Percentiles rank a stretch among this genome's conserved stretches.
Evolutionary conservation across 2,113 vertebrate species (phyloP).

Genomic region (Phalacrocorax pelagicus): DNA sequence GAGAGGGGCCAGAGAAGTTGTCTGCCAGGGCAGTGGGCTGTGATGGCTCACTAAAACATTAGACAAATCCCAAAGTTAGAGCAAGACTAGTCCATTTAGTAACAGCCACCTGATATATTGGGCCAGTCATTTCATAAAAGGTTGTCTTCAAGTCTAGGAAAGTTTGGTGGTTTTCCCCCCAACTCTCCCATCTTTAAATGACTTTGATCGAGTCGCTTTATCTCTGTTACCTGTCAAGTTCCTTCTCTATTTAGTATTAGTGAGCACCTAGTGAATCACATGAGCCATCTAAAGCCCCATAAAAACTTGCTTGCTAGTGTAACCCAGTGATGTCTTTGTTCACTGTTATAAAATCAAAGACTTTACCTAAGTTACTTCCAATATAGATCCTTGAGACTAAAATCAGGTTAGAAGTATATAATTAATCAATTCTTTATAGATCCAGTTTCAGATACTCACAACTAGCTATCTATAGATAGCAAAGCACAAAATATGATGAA

Average conservation of each 20-base stretch:
- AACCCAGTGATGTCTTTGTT: neutral
- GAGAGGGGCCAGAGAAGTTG: neutral
- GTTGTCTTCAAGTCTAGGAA: neutral
- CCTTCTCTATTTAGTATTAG: neutral
- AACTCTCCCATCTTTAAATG: neutral
- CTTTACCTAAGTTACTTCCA: neutral
- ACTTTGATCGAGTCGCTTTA: neutral
- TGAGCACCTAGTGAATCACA: neutral
- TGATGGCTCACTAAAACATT: neutral
- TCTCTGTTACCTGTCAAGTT: neutral
- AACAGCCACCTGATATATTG: neutral
- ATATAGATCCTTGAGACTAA: neutral
- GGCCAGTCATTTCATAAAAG: neutral
- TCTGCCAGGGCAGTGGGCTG: neutral
- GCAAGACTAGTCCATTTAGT: neutral
- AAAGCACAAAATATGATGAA: neutral
- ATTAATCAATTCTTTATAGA: neutral
- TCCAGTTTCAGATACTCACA: neutral
- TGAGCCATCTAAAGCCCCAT: neutral
- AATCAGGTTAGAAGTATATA: neutral
- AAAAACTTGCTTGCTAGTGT: neutral
- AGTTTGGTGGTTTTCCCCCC: fast-evolving
- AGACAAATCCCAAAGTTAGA: neutral
- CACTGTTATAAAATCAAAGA: neutral
- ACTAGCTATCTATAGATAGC: neutral